Percentiles rank a stretch among this genome's conserved stretches.
Conservation (phyloP, 2,888 invertebrate species). For the Thecocarcelia acutangulata region DNA sequence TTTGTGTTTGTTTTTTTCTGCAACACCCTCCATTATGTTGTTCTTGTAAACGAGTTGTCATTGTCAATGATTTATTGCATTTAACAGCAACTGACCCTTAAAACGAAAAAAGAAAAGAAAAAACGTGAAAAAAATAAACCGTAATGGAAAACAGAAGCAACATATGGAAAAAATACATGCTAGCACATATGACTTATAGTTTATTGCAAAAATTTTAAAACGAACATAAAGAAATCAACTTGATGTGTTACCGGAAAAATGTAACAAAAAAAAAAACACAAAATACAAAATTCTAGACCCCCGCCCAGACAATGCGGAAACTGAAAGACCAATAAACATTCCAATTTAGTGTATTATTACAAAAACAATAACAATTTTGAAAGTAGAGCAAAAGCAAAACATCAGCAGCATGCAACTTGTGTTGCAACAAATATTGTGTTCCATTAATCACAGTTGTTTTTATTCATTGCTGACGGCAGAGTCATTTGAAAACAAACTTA, state of each 20-base stretch:
- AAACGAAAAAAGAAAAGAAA: constrained; percentile 26
- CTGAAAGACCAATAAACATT: constrained; percentile 33
- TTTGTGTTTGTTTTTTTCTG: not conserved
- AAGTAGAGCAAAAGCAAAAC: constrained; percentile 8
- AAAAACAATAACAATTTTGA: constrained; percentile 9
- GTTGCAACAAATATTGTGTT: constrained; percentile 41
- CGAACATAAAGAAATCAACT: constrained; percentile 7
- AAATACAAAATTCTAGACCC: constrained; percentile 27
- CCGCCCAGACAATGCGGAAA: constrained; percentile 64
- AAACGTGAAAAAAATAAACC: not conserved
- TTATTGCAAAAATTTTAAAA: constrained; percentile 41
- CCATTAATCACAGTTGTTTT: constrained; percentile 42
- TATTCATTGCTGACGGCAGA: constrained; percentile 29
- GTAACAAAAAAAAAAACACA: constrained; percentile 26
- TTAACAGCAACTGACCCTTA: constrained; percentile 65
- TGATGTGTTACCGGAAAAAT: constrained; percentile 39
- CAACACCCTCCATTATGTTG: constrained; percentile 49
- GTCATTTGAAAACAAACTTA: constrained; percentile 15
- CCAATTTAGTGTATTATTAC: constrained; percentile 21
- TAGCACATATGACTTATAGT: constrained; percentile 23
- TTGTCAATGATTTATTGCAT: constrained; percentile 69
- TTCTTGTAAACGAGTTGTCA: constrained; percentile 55
- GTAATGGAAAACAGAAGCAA: constrained; percentile 1
- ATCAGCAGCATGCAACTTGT: constrained; percentile 35
- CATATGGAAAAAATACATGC: constrained; percentile 1